Base-by-base conservation (phyloP, 2,797 vertebrate species). In the Orientallactaga sibirica region DNA sequence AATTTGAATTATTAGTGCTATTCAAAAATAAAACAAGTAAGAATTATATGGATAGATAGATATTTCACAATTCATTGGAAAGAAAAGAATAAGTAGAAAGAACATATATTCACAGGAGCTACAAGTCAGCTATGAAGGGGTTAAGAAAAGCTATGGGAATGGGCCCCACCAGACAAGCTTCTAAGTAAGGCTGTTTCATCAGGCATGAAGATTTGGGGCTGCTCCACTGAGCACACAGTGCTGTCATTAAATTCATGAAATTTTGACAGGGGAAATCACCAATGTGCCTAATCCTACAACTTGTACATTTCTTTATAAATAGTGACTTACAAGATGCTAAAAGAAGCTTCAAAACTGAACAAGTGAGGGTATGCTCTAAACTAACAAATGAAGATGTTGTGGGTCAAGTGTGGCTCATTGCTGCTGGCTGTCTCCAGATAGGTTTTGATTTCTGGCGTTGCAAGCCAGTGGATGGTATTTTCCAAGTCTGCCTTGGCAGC, bases 161-260 rank as follows among this genome's bases (percentile, higher is more conserved):
- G n/a, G 41, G 64, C 2, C 58, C 43, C 29, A 55, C 48, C 9
- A 76, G 62, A 52, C 68, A 37, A 16, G 27, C 66, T 86, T 93
- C 66, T 92, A 83, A 91, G 3, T 62, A 79, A 67, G 61, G 20
- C 25, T 66, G 37, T 48, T 73, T 93, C 43, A 37, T 87, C 55
- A 85, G 75, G 83, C 70, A 1, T 43, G 62, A 92, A 90, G 76
- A 80, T 83, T 94, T 88, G 76, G 61, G 64, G 24, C 22, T 83
- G 90, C 79, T 90, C 19, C 18, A 29, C 0, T 87, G 80, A 91
- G 81, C 52, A 80, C 4, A 7, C 16, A 41, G 24, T 3, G 7
- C 81, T 37, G 62, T 85, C 93, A 80, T 92, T 93, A 76, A 71
- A 80, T 87, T 80, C 83, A 67, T 81, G 80, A 86, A 95, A 95